A percentile compares a stretch with the other conserved stretches of the same genome.
Conservation (phyloP, 2,888 invertebrate genomes). For the Cataglyphis cursor region DNA sequence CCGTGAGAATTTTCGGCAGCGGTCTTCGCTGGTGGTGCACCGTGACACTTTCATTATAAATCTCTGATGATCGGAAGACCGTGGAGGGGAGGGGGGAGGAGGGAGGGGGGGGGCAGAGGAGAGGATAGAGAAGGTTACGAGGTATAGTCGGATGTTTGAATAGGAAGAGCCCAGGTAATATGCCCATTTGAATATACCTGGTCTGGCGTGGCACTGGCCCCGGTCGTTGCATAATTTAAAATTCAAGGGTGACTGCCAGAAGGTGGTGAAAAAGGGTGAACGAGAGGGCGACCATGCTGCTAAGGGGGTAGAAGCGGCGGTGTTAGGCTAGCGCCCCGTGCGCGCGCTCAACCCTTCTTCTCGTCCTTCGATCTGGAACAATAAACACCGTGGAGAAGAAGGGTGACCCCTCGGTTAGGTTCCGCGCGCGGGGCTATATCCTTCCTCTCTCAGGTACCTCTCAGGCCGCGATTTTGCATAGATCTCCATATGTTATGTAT, state of each 20-base stretch:
- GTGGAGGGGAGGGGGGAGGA: conserved; percentile 3
- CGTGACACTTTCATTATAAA: conserved; percentile 85
- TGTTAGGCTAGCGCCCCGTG: conserved; percentile 61
- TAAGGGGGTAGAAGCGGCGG: conserved; percentile 65
- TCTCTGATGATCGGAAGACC: conserved; percentile 84
- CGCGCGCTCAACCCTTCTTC: conserved; percentile 78
- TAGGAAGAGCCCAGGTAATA: conserved; percentile 86
- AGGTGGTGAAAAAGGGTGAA: conserved; percentile 26
- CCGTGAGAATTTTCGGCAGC: conserved; percentile 81
- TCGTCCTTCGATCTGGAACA: conserved; percentile 84
- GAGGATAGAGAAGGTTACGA: conserved; percentile 60
- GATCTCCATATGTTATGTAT: conserved; percentile 85
- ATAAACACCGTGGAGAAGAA: conserved; percentile 76
- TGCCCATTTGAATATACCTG: conserved; percentile 85
- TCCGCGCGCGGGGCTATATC: conserved; percentile 77
- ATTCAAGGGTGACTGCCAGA: conserved; percentile 82
- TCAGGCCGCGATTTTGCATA: conserved; percentile 85
- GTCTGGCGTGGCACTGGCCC: conserved; percentile 61
- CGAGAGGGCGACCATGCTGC: conserved; percentile 31
- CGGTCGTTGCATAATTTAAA: conserved; percentile 86
- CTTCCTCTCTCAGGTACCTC: conserved; percentile 81
- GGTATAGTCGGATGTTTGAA: conserved; percentile 83
- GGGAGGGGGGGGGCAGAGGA: conserved; percentile 6
- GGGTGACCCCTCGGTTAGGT: conserved; percentile 73
- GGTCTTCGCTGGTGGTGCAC: conserved; percentile 83